A percentile compares a stretch with the other conserved stretches of the same genome.
phyloP scores from a whole-genome alignment of 2,797 vertebrate species.

The Anguilla megastoma region DNA sequence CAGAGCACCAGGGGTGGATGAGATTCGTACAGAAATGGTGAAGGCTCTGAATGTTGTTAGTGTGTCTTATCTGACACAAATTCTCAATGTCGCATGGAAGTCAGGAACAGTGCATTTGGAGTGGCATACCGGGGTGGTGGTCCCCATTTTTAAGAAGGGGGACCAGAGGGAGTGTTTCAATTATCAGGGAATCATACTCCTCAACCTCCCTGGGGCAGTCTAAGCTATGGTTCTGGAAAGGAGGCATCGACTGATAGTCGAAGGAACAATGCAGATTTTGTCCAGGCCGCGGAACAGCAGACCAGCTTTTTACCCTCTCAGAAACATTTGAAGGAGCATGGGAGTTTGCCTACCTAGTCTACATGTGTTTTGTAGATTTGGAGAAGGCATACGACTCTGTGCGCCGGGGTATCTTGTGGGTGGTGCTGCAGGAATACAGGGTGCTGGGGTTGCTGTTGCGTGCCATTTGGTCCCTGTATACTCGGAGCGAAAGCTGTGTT shows the following conservation, averaged over 20 bases:
- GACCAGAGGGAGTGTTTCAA: not conserved
- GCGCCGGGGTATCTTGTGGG: slow-evolving; percentile 49
- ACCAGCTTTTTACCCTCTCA: too few relatives aligned
- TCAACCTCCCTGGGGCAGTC: not conserved
- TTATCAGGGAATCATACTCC: not conserved
- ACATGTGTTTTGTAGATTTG: slow-evolving; percentile 51
- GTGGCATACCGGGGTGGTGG: not conserved
- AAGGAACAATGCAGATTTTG: too few relatives aligned
- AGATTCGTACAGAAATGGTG: not conserved
- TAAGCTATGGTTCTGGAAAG: not conserved
- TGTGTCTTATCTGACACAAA: not conserved
- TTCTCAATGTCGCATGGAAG: not conserved
- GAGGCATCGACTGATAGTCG: not conserved
- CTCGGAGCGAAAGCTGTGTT: not conserved
- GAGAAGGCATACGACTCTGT: slow-evolving; percentile 51
- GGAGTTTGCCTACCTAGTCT: not conserved
- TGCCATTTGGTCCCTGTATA: slow-evolving; percentile 31
- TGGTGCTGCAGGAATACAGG: slow-evolving; percentile 45
- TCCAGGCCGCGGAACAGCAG: too few relatives aligned
- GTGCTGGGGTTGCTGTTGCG: slow-evolving; percentile 49
- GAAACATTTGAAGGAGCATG: not conserved
- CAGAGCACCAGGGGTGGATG: not conserved
- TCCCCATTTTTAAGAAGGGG: not conserved
- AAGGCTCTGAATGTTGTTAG: not conserved
- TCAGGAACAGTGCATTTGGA: not conserved